Percentiles rank a stretch among this genome's conserved stretches.
phyloP scores from a whole-genome alignment of 2,888 invertebrate genomes.

The Dascillus cervinus region DNA sequence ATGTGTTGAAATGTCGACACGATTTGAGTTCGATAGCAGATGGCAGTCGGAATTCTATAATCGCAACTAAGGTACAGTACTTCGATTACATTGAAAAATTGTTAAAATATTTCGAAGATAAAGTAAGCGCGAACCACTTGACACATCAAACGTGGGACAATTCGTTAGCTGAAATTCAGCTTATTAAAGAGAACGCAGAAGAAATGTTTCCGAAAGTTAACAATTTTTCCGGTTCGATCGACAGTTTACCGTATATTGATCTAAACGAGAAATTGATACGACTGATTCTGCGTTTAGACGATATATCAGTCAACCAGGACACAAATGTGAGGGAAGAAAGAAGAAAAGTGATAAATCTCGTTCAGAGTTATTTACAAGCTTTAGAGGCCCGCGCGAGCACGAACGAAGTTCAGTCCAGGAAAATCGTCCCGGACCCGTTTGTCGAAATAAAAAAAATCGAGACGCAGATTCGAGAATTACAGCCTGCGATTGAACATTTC shows the following conservation, averaged over 20 bases:
- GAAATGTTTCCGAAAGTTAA: too few species aligned
- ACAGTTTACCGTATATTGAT: too few species aligned
- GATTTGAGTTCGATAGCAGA: conserved; percentile 11
- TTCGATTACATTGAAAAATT: conserved; percentile 12
- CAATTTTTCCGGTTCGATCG: too few species aligned
- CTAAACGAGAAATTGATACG: conserved; percentile 12
- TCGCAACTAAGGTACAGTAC: conserved; percentile 10
- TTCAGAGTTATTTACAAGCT: background rate
- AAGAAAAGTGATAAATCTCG: too few species aligned
- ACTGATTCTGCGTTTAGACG: conserved; percentile 10
- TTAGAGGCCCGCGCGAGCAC: too few species aligned
- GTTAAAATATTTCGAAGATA: conserved; percentile 13
- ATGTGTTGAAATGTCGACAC: conserved; percentile 7
- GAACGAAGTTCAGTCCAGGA: too few species aligned
- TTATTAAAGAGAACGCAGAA: background rate
- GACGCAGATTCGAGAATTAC: conserved; percentile 14
- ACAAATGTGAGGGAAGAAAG: too few species aligned
- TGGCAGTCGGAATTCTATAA: conserved; percentile 7
- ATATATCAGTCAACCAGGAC: too few species aligned
- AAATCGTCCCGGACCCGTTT: conserved; percentile 21
- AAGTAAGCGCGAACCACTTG: background rate
- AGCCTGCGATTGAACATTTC: conserved; percentile 27
- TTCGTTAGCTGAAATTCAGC: background rate
- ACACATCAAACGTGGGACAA: background rate
- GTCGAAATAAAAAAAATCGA: conserved; percentile 18